Evolutionary conservation across 2,797 vertebrate species (phyloP), one percentile per base, ranked within the genome.

Genomic region (Diceros bicornis): DNA sequence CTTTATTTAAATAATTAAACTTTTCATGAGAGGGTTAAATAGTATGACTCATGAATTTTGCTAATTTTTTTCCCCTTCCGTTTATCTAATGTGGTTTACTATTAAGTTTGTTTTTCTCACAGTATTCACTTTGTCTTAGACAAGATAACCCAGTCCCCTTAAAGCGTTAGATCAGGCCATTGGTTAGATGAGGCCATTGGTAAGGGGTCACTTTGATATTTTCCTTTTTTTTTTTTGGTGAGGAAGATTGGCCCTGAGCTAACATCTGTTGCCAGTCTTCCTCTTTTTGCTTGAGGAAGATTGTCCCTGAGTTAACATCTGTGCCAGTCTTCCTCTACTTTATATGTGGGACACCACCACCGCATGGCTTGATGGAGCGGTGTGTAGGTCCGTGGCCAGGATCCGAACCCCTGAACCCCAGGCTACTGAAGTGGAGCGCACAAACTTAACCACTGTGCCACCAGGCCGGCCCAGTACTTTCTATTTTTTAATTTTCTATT

Each of bases 71-170:
- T 47, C 47, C 13, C 37, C 50, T 87, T 82, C 8, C 1, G 1
- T 21, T 64, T 86, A 23, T 44, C 21, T 13, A 4, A 12, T 64
- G 17, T 75, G 29, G 34, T 92, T 87, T 86, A 62, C 4, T n/a
- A 34, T 1, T 82, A 44, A 27, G 6, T 95, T 62, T 82, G 27
- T 90, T 93, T 89, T 41, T 20, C 10, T 93, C 6, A 4, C 2
- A 62, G 0, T 52, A 62, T 88, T 83, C 47, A 47, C 25, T 95
- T 78, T 84, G 55, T 83, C 55, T 96, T 89, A 72, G 34, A 78
- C 55, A 37, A 82, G 62, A 59, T 44, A 44, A 72, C 72, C 52
- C 23, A n/a, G 4, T 81, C 29, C 55, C 57, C 14, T 20, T 87
- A 37, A 81, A 72, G 23, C 44, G 32, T 87, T 66, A 1, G 29